Evolutionary conservation across 2,113 vertebrate genomes (phyloP).

Genomic region (Pedetes capensis): DNA sequence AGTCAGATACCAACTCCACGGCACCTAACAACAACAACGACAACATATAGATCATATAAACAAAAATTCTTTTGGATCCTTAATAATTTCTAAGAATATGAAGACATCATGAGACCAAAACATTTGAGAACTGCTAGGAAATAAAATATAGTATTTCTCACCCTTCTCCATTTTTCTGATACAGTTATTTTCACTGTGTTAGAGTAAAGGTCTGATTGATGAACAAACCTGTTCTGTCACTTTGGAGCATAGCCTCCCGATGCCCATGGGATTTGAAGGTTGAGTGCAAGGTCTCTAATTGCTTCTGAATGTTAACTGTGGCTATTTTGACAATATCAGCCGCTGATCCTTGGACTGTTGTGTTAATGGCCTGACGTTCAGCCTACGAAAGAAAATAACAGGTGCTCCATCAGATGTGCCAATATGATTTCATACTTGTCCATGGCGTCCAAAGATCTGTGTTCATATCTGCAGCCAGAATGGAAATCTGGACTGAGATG

Average conservation of each 20-base stretch:
- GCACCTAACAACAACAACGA: too few species aligned
- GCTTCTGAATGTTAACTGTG: conserved; percentile 93
- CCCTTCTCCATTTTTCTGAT: not conserved
- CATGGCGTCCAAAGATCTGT: not conserved
- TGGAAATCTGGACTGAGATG: not conserved
- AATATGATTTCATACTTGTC: not conserved
- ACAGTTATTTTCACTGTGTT: not conserved
- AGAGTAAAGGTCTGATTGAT: not conserved
- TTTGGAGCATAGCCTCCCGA: conserved; percentile 72
- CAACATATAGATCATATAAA: not conserved
- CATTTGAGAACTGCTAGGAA: not conserved
- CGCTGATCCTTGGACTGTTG: conserved; percentile 96
- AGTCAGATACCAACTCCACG: too few species aligned
- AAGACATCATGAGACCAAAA: conserved; percentile 15
- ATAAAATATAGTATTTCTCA: not conserved
- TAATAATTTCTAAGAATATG: conserved; percentile 17
- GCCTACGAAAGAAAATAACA: conserved; percentile 83
- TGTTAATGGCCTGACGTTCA: conserved; percentile 97
- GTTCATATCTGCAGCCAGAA: not conserved
- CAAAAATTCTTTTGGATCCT: not conserved
- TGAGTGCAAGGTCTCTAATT: conserved; percentile 84
- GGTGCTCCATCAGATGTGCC: not conserved
- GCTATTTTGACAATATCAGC: conserved; percentile 97
- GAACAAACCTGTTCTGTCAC: conserved; percentile 69
- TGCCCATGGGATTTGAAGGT: conserved; percentile 89